Evolutionary conservation across 2,797 vertebrate genomes (phyloP).

Genomic region (Tamandua tetradactyla): DNA sequence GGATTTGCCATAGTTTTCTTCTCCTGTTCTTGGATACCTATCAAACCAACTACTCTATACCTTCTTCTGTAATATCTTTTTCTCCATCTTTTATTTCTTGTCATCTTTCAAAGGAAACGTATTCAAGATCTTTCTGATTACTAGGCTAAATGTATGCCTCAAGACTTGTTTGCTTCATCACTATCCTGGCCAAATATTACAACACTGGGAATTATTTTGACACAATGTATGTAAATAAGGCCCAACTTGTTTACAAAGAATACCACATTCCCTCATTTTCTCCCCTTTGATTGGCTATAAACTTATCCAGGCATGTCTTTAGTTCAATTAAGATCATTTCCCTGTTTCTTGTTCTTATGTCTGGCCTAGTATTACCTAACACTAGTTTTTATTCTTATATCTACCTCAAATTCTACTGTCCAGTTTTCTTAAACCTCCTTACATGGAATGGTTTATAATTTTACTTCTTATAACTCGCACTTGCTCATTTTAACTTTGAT

Average conservation of each 20-base stretch:
- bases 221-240: not conserved
- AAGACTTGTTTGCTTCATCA: not conserved
- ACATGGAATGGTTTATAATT: conserved; percentile 13
- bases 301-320: not conserved
- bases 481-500: conserved; percentile 24
- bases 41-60: not conserved
- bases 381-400: not conserved
- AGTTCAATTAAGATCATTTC: not conserved
- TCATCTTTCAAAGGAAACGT: not conserved
- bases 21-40: not conserved
- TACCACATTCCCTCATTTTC: not conserved
- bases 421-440: not conserved
- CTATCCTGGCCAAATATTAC: not conserved
- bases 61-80: not conserved
- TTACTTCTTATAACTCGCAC: not conserved
- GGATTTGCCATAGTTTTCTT: not conserved
- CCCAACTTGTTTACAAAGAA: not conserved
- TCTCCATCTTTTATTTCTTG: not conserved
- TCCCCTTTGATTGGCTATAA: not conserved
- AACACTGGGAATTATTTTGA: not conserved
- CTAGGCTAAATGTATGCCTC: not conserved
- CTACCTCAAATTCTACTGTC: not conserved
- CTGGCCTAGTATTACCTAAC: not conserved
- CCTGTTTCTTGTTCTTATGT: not conserved
- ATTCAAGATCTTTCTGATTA: not conserved